Evolutionary conservation across 2,113 vertebrate genomes (phyloP), one percentile per base, ranked within the genome.

Genomic region (Deroptyus accipitrinus): DNA sequence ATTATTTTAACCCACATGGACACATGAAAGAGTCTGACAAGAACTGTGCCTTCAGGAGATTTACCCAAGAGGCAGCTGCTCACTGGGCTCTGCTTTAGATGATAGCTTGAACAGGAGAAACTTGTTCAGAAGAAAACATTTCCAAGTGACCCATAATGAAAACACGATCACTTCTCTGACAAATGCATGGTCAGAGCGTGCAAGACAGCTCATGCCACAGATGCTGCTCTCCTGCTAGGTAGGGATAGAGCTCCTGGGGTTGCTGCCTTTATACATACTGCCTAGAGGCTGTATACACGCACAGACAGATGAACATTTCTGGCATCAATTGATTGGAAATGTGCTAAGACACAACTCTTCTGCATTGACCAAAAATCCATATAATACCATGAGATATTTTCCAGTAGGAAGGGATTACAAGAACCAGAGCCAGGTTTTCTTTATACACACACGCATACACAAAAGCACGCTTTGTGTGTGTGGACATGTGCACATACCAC

Each of bases 1-100:
- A 69, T 88, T 81, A 79, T 90, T 92, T 94, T 83, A 70, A 95
- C 68, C 39, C 20, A 83, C 74, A 22, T 22, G 37, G 62, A 83
- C 54, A 76, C 0, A 3, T 27, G 35, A 77, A 69, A 42, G 37
- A 54, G 15, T 28, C 46, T 80, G 72, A 80, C 64, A 63, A 55
- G 72, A 78, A 48, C 15, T 49, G 64, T 30, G 57, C 49, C 86
- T 85, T 54, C 81, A 63, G 49, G 74, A 75, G 64, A 57, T 83
- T 72, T 49, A 33, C 88, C 83, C 80, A 33, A 44, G 74, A 72
- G 62, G 52, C 92, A 86, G 86, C 57, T 83, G 55, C 66, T 62
- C 73, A 25, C 61, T 49, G 61, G 42, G 61, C 59, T 61, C 88
- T n/a, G 48, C 13, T 48, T 81, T 57, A 70, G 75, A 30, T 1